Percentiles rank a stretch among this genome's conserved stretches.
phyloP scores from a whole-genome alignment of 2,797 vertebrate species.

The Xyrichtys novacula region DNA sequence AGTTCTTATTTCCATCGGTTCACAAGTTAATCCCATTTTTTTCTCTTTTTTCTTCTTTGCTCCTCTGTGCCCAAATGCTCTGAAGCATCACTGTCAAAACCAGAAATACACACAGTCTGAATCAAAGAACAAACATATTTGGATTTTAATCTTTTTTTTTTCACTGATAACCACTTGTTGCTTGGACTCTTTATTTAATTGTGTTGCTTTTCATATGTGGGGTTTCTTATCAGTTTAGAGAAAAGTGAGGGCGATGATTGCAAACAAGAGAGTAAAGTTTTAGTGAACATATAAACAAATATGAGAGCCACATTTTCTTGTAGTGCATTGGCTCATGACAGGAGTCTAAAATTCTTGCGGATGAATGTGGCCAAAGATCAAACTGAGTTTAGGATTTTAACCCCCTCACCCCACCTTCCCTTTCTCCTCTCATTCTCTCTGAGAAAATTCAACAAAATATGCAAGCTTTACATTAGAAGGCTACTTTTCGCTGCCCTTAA shows the following conservation, averaged over 20 bases:
- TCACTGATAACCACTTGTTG: conserved; percentile 62
- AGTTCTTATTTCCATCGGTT: conserved; percentile 95
- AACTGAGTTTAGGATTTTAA: conserved; percentile 73
- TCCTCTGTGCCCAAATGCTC: conserved; percentile 76
- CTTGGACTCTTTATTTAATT: not conserved
- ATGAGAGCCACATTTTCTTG: conserved; percentile 6
- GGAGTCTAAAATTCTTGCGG: conserved; percentile 45
- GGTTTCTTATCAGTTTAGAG: not conserved
- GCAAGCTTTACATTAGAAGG: conserved; percentile 95
- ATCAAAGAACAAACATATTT: conserved; percentile 3
- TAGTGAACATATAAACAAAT: not conserved
- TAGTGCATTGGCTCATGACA: conserved; percentile 30
- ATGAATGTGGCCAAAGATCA: conserved; percentile 79
- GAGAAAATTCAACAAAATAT: conserved; percentile 89
- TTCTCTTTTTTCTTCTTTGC: conserved; percentile 45
- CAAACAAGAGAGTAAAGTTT: conserved; percentile 15
- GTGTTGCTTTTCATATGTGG: not conserved
- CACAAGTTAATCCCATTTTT: conserved; percentile 96
- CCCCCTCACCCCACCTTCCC: conserved; percentile 36
- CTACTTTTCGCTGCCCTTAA: conserved; percentile 95
- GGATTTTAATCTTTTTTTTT: not conserved
- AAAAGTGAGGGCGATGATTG: not conserved
- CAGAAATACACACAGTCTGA: conserved; percentile 33
- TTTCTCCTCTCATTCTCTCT: conserved; percentile 48
- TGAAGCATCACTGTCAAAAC: conserved; percentile 45